These are phyloP conservation scores for Myiozetetes cayanensis DNA, from an alignment of 2,113 vertebrate species.

Conservation along the genomic window DNA sequence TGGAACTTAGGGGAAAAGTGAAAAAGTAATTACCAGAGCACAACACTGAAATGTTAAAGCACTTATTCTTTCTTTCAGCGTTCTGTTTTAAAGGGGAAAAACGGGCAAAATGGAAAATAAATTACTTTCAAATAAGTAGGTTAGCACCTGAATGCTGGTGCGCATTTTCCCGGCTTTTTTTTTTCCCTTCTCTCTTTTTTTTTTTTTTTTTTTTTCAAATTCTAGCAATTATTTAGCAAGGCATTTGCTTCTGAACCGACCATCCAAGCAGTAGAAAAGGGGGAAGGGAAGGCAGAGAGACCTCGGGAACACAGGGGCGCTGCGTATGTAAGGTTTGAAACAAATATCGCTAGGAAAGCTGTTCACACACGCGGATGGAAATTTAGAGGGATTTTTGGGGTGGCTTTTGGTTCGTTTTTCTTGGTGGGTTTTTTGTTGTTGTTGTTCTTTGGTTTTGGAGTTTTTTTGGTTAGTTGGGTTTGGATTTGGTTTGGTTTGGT, in stretches of 20 bases:
- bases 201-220: neutral
- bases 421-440: neutral
- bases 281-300: neutral
- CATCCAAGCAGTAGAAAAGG: slow-evolving; percentile 5
- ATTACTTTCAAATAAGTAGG: slow-evolving; percentile 56
- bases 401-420: neutral
- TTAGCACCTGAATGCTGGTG: slow-evolving; percentile 46
- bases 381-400: neutral
- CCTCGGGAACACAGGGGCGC: neutral
- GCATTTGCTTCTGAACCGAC: neutral
- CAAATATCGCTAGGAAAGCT: neutral
- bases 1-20: slow-evolving; percentile 58
- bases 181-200: neutral
- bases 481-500: neutral
- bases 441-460: neutral
- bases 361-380: neutral
- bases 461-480: neutral
- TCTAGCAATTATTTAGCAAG: slow-evolving; percentile 18
- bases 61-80: slow-evolving; percentile 43
- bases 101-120: slow-evolving; percentile 58
- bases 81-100: slow-evolving; percentile 34
- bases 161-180: neutral
- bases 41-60: slow-evolving; percentile 65
- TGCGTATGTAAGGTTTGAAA: neutral
- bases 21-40: slow-evolving; percentile 60